A percentile compares a stretch with the other conserved stretches of the same genome.
Evolutionary conservation across 2,113 vertebrate genomes (phyloP).

Genomic region (Zosterops hypoxanthus): DNA sequence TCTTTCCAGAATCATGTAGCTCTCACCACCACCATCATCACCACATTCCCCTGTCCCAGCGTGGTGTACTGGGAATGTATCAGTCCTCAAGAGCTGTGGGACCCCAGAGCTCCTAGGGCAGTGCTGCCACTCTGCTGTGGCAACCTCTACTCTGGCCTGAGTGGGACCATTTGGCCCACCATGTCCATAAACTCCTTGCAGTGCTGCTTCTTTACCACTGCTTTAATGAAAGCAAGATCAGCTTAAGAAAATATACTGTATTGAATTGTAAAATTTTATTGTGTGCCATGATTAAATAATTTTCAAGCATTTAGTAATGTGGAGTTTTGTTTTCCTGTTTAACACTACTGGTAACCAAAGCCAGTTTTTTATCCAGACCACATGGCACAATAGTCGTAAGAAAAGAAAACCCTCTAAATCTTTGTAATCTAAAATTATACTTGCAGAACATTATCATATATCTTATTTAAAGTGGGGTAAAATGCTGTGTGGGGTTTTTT

Average conservation of each 20-base stretch:
- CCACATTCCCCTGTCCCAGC: not conserved
- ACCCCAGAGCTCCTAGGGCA: not conserved
- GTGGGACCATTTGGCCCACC: not conserved
- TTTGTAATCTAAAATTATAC: not conserved
- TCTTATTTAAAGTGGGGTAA: not conserved
- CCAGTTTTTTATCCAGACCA: slow-evolving; percentile 53
- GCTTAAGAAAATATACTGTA: not conserved
- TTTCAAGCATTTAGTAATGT: not conserved
- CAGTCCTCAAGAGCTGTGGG: not conserved
- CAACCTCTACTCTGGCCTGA: not conserved
- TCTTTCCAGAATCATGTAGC: not conserved
- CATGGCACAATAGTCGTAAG: not conserved
- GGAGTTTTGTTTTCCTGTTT: slow-evolving; percentile 27
- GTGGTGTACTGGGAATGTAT: not conserved
- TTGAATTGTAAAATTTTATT: slow-evolving; percentile 35
- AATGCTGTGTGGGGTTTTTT: not conserved
- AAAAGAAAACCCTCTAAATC: not conserved
- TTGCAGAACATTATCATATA: slow-evolving; percentile 3
- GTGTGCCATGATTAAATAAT: not conserved
- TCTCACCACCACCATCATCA: not conserved
- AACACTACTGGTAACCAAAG: slow-evolving; percentile 14
- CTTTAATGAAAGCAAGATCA: not conserved
- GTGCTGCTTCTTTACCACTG: not conserved
- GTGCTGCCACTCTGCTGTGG: not conserved
- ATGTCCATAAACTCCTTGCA: not conserved